Percentiles rank a stretch among this genome's conserved stretches.
Conservation (phyloP, 2,888 invertebrate species). For the Metellina segmentata region DNA sequence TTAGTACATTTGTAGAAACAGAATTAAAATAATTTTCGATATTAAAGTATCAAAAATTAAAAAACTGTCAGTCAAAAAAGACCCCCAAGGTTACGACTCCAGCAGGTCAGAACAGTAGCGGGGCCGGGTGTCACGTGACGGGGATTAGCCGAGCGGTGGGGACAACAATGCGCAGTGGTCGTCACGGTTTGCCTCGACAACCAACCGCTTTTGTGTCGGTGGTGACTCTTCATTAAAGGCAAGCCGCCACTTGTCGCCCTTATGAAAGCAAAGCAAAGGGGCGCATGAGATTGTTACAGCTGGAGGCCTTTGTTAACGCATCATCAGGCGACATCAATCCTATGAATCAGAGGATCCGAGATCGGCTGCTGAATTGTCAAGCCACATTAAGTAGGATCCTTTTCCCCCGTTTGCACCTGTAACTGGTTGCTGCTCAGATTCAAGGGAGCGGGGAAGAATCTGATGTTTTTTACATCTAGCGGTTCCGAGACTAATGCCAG, state of each 20-base stretch:
- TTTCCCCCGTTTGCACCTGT: slow-evolving; percentile 51
- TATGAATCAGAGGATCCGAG: slow-evolving; percentile 59
- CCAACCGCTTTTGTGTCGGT: slow-evolving; percentile 53
- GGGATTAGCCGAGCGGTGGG: slow-evolving; percentile 57
- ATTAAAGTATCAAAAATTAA: no score
- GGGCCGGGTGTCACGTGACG: slow-evolving; percentile 46
- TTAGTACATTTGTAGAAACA: no score
- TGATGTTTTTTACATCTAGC: no score
- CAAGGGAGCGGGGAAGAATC: neutral
- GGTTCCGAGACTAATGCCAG: no score
- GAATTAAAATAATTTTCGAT: no score
- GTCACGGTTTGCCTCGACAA: slow-evolving; percentile 72
- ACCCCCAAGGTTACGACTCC: slow-evolving; percentile 7
- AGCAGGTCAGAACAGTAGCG: no score
- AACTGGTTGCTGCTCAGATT: neutral
- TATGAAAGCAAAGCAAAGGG: slow-evolving; percentile 59
- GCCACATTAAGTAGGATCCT: slow-evolving; percentile 55
- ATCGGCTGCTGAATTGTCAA: slow-evolving; percentile 37
- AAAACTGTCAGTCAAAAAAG: no score
- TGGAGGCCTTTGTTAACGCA: slow-evolving; percentile 52
- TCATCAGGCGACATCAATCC: slow-evolving; percentile 35
- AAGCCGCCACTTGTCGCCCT: slow-evolving; percentile 67
- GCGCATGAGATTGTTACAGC: slow-evolving; percentile 50
- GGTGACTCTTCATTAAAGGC: slow-evolving; percentile 70
- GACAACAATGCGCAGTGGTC: slow-evolving; percentile 52